phyloP scores from a whole-genome alignment of 2,113 vertebrate genomes.

The Scomber japonicus region DNA sequence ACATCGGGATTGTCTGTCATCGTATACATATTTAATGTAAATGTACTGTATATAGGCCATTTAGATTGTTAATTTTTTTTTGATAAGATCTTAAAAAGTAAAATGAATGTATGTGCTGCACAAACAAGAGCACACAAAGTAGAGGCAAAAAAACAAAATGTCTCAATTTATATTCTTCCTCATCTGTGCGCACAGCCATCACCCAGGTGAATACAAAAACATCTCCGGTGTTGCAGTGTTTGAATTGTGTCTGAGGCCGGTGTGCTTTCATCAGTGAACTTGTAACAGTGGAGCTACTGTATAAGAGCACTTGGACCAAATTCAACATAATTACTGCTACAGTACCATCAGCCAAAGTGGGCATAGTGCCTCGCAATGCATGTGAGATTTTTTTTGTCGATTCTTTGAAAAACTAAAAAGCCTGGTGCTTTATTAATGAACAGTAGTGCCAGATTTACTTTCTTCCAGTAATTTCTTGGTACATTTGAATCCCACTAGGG shows the following conservation, averaged over 20 bases:
- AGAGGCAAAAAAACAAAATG: constrained; percentile 18
- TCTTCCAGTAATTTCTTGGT: constrained; percentile 33
- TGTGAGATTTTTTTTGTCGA: constrained; percentile 17
- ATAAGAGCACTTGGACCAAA: constrained; percentile 48
- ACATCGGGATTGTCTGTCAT: constrained; percentile 24
- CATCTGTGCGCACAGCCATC: not conserved
- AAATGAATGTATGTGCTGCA: constrained; percentile 76
- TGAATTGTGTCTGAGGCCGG: not conserved
- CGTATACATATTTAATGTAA: constrained; percentile 84
- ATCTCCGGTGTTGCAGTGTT: constrained; percentile 26
- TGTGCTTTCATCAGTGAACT: constrained; percentile 1
- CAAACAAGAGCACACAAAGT: constrained; percentile 24
- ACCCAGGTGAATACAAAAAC: not conserved
- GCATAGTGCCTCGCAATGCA: constrained; percentile 38
- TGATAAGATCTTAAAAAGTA: constrained; percentile 36
- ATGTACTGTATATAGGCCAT: constrained; percentile 83
- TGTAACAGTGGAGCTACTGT: constrained; percentile 14
- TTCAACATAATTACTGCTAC: constrained; percentile 34
- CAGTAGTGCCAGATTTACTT: constrained; percentile 21
- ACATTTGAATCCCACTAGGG: constrained; percentile 35
- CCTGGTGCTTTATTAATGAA: constrained; percentile 56
- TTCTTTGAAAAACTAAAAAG: constrained; percentile 21
- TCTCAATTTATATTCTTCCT: not conserved
- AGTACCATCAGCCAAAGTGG: constrained; percentile 70
- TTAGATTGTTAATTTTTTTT: constrained; percentile 53